Percentiles rank a stretch among this genome's conserved stretches.
Evolutionary conservation across 2,113 vertebrate species (phyloP).

Genomic region (Tretioscincus oriximinensis): DNA sequence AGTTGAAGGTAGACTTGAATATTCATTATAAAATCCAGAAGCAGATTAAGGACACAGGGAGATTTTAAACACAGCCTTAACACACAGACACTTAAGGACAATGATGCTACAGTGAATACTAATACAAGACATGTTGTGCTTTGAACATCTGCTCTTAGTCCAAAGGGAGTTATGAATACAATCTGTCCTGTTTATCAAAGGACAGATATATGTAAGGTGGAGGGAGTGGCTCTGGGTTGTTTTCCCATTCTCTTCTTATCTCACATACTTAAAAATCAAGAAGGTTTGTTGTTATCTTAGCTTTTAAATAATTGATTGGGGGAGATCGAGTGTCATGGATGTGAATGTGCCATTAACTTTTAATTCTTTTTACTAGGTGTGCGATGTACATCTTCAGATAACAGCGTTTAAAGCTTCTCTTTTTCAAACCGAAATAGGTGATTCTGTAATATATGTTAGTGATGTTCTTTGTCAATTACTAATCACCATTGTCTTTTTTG

Average conservation of each 20-base stretch:
- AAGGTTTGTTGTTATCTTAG: not conserved
- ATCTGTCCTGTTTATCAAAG: not conserved
- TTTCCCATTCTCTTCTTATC: not conserved
- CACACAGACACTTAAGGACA: constrained; percentile 47
- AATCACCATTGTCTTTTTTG: not conserved
- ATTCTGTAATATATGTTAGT: not conserved
- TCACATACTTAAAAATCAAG: not conserved
- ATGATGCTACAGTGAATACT: constrained; percentile 50
- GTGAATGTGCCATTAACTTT: not conserved
- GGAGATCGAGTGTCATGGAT: not conserved
- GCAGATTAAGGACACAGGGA: constrained; percentile 56
- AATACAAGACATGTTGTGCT: constrained; percentile 45
- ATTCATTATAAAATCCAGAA: constrained; percentile 53
- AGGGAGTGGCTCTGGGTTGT: not conserved
- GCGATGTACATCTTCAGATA: not conserved
- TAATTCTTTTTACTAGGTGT: not conserved
- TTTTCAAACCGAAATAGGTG: not conserved
- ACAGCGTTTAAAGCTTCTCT: not conserved
- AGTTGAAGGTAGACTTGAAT: constrained; percentile 47
- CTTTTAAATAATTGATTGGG: constrained; percentile 6
- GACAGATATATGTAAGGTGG: not conserved
- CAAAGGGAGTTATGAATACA: constrained; percentile 45
- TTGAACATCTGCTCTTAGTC: constrained; percentile 41
- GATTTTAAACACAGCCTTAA: constrained; percentile 57
- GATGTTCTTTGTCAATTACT: not conserved